Conservation (phyloP, 37 sponge, comb jelly and placozoan genomes). For the Chondrilla cf. caribensis region DNA sequence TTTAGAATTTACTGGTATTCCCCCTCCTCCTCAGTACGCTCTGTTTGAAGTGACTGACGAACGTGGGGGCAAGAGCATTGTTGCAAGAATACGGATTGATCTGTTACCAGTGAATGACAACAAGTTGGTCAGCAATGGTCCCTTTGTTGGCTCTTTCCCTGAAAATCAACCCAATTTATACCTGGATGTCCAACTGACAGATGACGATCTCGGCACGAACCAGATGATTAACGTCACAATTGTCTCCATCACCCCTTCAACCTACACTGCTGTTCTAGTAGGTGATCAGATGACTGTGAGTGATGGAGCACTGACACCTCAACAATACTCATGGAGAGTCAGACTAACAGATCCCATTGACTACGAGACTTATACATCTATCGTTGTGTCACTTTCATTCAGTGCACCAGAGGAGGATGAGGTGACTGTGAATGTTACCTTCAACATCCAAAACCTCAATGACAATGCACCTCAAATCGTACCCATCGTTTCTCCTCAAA, state of each 20-base stretch:
- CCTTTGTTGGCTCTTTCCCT: not conserved
- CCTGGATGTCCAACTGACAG: not conserved
- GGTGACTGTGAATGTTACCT: not conserved
- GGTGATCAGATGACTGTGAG: not conserved
- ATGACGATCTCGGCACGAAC: slow-evolving; percentile 22
- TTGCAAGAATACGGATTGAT: slow-evolving; percentile 16
- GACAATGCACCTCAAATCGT: not conserved
- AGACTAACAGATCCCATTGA: not conserved
- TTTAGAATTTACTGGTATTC: slow-evolving; percentile 41
- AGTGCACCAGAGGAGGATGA: not conserved
- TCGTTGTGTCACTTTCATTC: not conserved
- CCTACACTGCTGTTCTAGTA: no score
- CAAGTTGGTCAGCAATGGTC: slow-evolving; percentile 6
- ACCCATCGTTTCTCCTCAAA: not conserved
- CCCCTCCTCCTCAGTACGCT: slow-evolving; percentile 7
- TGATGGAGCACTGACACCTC: not conserved
- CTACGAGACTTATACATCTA: not conserved
- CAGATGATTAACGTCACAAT: not conserved
- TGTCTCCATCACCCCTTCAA: not conserved
- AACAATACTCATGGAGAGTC: slow-evolving; percentile 8
- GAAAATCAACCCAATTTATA: not conserved
- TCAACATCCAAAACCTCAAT: slow-evolving; percentile 11
- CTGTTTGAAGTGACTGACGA: slow-evolving; percentile 54
- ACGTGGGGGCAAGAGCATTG: slow-evolving; percentile 26
- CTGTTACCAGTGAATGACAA: slow-evolving; percentile 69